A percentile compares a stretch with the other conserved stretches of the same genome.
These are phyloP conservation scores for Microcaecilia unicolor DNA, from an alignment of 2,797 vertebrate species.

Conservation along the genomic window DNA sequence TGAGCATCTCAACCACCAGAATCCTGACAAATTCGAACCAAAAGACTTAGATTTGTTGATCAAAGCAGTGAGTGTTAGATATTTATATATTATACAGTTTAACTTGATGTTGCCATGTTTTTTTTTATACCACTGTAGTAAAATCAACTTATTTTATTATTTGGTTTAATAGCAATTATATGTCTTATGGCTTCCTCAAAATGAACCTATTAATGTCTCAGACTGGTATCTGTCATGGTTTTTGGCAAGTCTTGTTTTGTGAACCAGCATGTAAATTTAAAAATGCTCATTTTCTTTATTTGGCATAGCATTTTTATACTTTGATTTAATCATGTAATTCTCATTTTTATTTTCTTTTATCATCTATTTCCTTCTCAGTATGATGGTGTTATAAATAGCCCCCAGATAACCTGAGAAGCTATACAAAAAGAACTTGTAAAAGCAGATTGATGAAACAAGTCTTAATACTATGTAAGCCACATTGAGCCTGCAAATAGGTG, in stretches of 20 bases:
- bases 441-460: no score
- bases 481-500: no score
- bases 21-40: conserved; percentile 91
- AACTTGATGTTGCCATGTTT: neutral
- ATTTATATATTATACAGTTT: neutral
- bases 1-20: conserved; percentile 91
- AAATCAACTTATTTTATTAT: conserved; percentile 6
- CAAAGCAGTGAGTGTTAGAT: conserved; percentile 70
- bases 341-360: no score
- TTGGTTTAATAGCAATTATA: neutral
- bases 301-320: neutral
- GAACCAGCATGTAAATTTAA: neutral
- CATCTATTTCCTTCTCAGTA: no score
- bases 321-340: no score
- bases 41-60: conserved; percentile 92
- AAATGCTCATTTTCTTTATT: neutral
- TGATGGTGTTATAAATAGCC: no score
- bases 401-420: no score
- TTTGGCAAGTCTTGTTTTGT: neutral
- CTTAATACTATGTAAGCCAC: no score
- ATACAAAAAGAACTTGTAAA: no score
- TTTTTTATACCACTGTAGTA: conserved; percentile 12
- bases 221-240: neutral
- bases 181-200: no score
- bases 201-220: no score